phyloP scores from a whole-genome alignment of 2,113 vertebrate species.

The Nibea coibor region DNA sequence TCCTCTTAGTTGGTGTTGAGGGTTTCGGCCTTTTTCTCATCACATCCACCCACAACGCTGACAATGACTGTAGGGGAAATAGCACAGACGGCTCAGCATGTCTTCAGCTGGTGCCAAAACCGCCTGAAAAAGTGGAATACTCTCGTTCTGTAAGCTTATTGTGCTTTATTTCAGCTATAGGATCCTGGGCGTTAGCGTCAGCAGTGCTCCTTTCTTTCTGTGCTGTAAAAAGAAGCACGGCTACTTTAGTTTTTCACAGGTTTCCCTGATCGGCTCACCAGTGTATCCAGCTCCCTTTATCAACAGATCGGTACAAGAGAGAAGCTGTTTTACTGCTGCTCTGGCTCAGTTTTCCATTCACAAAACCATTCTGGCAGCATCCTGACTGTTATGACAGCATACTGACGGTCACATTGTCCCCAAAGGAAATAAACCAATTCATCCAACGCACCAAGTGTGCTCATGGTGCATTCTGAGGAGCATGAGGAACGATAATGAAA shows the following conservation, averaged over 20 bases:
- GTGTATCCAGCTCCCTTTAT: constrained; percentile 17
- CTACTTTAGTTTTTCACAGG: not conserved
- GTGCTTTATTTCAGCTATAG: not conserved
- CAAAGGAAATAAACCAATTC: constrained; percentile 54
- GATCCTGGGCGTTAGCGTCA: not conserved
- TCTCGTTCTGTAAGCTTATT: not conserved
- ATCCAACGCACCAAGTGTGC: constrained; percentile 41
- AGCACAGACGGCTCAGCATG: not conserved
- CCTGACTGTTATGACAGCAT: constrained; percentile 45
- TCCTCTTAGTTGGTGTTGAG: not conserved
- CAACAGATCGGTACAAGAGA: constrained; percentile 36
- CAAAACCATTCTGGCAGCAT: constrained; percentile 40
- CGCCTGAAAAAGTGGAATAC: not conserved
- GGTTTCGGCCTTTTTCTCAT: constrained; percentile 4
- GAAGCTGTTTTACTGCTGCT: constrained; percentile 34
- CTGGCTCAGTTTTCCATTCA: constrained; percentile 35
- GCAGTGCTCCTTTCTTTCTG: not conserved
- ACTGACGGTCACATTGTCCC: constrained; percentile 48
- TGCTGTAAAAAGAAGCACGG: not conserved
- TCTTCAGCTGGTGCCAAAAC: constrained; percentile 12
- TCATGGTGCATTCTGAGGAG: constrained; percentile 47
- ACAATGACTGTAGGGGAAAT: constrained; percentile 2
- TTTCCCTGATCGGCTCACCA: not conserved
- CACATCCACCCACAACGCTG: constrained; percentile 35
- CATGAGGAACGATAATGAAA: constrained; percentile 43